Evolutionary conservation across 1,140 invertebrate genomes (phyloP).

Genomic region (Gryllus bimaculatus): DNA sequence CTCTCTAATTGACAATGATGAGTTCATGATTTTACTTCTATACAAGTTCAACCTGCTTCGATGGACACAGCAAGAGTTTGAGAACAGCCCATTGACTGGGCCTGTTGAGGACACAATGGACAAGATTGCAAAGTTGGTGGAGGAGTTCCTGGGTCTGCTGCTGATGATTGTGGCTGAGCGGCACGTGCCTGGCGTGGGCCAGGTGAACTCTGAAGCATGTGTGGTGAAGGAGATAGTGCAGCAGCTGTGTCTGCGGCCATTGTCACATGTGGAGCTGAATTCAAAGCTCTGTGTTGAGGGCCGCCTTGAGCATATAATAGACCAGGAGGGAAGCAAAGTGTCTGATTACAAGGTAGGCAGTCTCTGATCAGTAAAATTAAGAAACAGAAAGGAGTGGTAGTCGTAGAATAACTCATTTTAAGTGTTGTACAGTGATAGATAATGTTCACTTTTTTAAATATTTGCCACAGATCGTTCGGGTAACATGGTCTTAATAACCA

Average conservation of each 20-base stretch:
- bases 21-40: conserved; percentile 87
- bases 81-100: conserved; percentile 42
- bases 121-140: conserved; percentile 78
- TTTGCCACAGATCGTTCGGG: no score
- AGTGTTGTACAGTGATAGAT: no score
- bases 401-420: no score
- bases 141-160: conserved; percentile 84
- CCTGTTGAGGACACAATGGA: conserved; percentile 71
- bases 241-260: conserved; percentile 84
- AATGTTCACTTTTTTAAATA: no score
- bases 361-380: no score
- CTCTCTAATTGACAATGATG: conserved; percentile 76
- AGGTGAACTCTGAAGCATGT: conserved; percentile 70
- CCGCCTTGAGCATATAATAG: conserved; percentile 81
- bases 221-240: conserved; percentile 95
- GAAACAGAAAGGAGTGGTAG: no score
- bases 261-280: conserved; percentile 85
- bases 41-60: conserved; percentile 83
- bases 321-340: conserved; percentile 82
- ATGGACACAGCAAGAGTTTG: conserved; percentile 70
- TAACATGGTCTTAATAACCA: no score
- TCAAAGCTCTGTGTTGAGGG: conserved; percentile 76
- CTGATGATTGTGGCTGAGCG: conserved; percentile 84
- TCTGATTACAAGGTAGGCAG: no score
- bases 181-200: conserved; percentile 68